These are phyloP conservation scores for Myripristis jacobus DNA, from an alignment of 2,797 vertebrate species.

Conservation along the genomic window DNA sequence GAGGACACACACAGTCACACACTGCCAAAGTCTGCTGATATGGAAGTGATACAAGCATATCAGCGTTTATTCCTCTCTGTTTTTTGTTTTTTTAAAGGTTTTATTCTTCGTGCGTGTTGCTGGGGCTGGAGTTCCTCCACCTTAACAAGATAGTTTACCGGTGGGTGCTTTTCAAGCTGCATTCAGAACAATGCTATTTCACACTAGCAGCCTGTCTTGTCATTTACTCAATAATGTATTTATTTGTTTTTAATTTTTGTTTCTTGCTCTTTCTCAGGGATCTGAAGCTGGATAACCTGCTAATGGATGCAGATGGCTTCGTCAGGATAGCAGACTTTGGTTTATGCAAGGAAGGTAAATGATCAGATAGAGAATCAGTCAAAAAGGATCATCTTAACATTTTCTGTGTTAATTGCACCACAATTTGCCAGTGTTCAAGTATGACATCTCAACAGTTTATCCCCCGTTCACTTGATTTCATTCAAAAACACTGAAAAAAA, in stretches of 20 bases:
- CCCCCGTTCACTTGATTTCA: too few species aligned
- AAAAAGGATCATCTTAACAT: too few species aligned
- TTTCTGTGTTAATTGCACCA: too few species aligned
- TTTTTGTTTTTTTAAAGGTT: conserved; percentile 85
- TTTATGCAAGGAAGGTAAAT: conserved; percentile 85
- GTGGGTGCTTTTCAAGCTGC: conserved; percentile 73
- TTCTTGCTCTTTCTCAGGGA: conserved; percentile 80
- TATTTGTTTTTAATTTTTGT: too few species aligned
- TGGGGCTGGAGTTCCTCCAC: conserved; percentile 96
- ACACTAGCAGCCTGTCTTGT: not conserved
- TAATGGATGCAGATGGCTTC: conserved; percentile 93
- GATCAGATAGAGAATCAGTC: not conserved
- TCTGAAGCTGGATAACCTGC: conserved; percentile 94
- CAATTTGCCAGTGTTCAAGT: too few species aligned
- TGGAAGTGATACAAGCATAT: not conserved
- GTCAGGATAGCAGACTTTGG: conserved; percentile 95
- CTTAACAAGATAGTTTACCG: conserved; percentile 94
- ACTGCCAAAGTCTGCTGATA: not conserved
- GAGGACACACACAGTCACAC: conserved; percentile 39
- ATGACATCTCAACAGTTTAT: too few species aligned
- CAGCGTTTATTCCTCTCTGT: too few species aligned
- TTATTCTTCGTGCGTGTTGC: conserved; percentile 92
- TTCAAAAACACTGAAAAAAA: too few species aligned
- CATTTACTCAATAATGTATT: too few species aligned
- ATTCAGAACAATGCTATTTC: not conserved